Percentiles rank a stretch among this genome's conserved stretches.
These are phyloP conservation scores for Megamerina dolium DNA, from an alignment of 2,888 invertebrate genomes.

Conservation along the genomic window DNA sequence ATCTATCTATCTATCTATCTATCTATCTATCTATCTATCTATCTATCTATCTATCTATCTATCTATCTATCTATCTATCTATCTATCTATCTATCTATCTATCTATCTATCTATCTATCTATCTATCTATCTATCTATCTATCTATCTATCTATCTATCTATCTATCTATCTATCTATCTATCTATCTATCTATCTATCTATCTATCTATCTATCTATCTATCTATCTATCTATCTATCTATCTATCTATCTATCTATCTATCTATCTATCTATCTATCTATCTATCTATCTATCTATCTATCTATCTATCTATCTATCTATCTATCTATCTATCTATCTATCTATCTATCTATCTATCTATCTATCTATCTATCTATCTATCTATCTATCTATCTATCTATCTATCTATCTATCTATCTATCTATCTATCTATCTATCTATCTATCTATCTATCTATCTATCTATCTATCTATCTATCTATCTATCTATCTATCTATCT, in stretches of 20 bases:
- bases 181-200: not conserved
- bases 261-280: constrained; percentile 1
- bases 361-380: constrained; percentile 2
- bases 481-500: constrained; percentile 8
- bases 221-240: not conserved
- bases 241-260: not conserved
- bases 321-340: constrained; percentile 8
- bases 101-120: not conserved
- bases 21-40: not conserved
- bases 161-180: not conserved
- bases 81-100: not conserved
- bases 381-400: too few relatives aligned
- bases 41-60: not conserved
- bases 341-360: constrained; percentile 6
- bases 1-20: not conserved
- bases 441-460: constrained; percentile 6
- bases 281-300: constrained; percentile 3
- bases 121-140: not conserved
- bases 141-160: not conserved
- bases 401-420: too few relatives aligned
- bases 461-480: constrained; percentile 8
- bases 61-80: constrained; percentile 1
- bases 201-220: not conserved
- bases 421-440: too few relatives aligned
- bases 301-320: constrained; percentile 7